Base-by-base conservation (phyloP, 2,797 vertebrate species). In the Sebastes nivosus region DNA sequence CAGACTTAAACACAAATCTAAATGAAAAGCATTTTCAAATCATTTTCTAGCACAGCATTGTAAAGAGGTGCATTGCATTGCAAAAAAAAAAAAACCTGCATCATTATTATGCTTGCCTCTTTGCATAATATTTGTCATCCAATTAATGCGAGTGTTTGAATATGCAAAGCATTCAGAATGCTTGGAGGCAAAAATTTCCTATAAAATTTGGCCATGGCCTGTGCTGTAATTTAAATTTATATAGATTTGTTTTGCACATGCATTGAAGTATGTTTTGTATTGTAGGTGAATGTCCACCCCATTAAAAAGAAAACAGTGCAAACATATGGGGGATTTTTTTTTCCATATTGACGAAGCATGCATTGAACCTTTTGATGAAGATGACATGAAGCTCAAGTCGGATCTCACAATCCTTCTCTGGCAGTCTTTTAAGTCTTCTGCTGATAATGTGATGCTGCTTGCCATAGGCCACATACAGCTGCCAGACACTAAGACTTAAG, bases 391-490 rank as follows among this genome's bases (percentile, higher is more conserved):
- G 85, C 85, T 84, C 11, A 29, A 87, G 79, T 87, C 64, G n/a
- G 81, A 91, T 88, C 87, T 89, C 72, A 38, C 82, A 72, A 75
- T 84, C 81, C 75, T 87, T 58, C 76, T 77, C 85, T 81, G 81
- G 86, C 82, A 84, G 85, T 83, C 80, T 83, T 73, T 57, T 72
- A 85, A 81, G 76, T 83, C 83, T 76, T 84, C 66, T 69, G 8
- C 87, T 85, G 88, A 90, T 89, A 77, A 80, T 79, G 8, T 77
- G 87, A 86, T 86, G 81, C 80, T 84, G 82, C 85, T 88, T 87
- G 88, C 90, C 89, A 90, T 85, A 85, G 92, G 89, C 86, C 90
- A 89, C 85, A 88, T 89, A 74, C 85, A 87, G 88, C 85, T 93
- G 87, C 86, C 86, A 92, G 86, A 91, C 88, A 87, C 83, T 85